Conservation (phyloP, 92 coral and sea anemone genomes). For the Porites rus region DNA sequence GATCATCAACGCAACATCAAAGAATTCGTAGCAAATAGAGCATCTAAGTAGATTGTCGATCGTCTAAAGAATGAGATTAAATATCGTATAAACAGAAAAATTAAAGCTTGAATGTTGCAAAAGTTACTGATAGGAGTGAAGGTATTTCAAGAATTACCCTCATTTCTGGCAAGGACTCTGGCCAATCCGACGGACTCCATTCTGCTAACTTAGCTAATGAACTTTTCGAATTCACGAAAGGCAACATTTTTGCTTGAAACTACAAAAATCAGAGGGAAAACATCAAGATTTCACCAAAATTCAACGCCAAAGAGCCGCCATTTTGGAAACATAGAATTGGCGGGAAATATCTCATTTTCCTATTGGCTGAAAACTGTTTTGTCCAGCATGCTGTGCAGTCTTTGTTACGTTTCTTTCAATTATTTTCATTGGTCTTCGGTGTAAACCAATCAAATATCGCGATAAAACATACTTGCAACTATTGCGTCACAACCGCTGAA, state of each 20-base stretch:
- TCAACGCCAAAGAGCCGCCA: conserved; percentile 35
- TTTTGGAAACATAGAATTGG: conserved; percentile 53
- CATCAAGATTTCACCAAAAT: neutral
- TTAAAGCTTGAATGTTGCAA: neutral
- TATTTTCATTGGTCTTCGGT: conserved; percentile 31
- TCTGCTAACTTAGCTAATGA: conserved; percentile 51
- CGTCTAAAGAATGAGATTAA: conserved; percentile 52
- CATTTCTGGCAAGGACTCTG: conserved; percentile 82
- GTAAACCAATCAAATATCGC: conserved; percentile 66
- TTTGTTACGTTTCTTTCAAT: conserved; percentile 15
- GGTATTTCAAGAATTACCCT: conserved; percentile 52
- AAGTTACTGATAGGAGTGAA: neutral
- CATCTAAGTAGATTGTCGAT: conserved; percentile 93
- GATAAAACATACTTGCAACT: conserved; percentile 23
- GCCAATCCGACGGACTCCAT: conserved; percentile 95
- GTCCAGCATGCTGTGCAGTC: conserved; percentile 32
- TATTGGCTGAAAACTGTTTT: conserved; percentile 38
- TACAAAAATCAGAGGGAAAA: neutral
- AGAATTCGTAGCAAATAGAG: conserved; percentile 92
- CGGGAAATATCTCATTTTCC: conserved; percentile 51
- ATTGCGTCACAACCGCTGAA: conserved; percentile 80
- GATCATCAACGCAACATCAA: conserved; percentile 80
- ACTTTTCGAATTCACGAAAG: conserved; percentile 11
- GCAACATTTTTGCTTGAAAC: neutral
- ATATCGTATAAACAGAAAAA: neutral